phyloP scores from a whole-genome alignment of 2,797 vertebrate species.

The Rhadinocentrus ornatus region DNA sequence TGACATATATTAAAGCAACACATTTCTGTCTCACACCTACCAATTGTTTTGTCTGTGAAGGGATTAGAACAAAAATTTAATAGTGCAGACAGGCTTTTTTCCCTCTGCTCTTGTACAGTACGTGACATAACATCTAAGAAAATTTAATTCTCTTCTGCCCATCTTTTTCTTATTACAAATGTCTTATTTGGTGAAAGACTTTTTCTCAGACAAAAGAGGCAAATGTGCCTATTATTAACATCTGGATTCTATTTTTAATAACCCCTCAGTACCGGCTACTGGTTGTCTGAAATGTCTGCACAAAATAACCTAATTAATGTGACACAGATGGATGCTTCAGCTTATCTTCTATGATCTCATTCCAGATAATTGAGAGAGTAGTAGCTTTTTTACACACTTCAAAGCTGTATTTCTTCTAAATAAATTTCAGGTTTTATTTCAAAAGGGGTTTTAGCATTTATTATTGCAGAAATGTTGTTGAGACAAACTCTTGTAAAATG shows the following conservation, averaged over 20 bases:
- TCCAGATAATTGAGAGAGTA: conserved; percentile 60
- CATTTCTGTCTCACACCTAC: not conserved
- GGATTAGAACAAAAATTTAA: conserved; percentile 33
- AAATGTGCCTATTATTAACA: conserved; percentile 68
- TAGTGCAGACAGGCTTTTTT: conserved; percentile 23
- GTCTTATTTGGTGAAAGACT: conserved; percentile 43
- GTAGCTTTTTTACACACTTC: conserved; percentile 23
- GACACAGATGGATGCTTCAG: conserved; percentile 62
- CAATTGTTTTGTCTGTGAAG: conserved; percentile 12
- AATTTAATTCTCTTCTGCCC: conserved; percentile 26
- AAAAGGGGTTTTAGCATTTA: conserved; percentile 1
- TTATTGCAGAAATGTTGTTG: conserved; percentile 14
- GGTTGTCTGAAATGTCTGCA: conserved; percentile 43
- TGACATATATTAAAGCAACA: not conserved
- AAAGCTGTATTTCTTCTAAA: not conserved
- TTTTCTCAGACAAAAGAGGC: conserved; percentile 48
- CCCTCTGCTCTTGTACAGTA: conserved; percentile 5
- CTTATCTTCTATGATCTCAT: conserved; percentile 45
- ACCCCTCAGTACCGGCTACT: conserved; percentile 41
- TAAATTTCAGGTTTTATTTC: not conserved
- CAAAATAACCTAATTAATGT: conserved; percentile 64
- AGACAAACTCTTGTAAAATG: conserved; percentile 8
- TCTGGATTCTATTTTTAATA: conserved; percentile 66
- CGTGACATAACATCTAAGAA: conserved; percentile 26
- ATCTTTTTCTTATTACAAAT: conserved; percentile 44